phyloP scores from a whole-genome alignment of 2,113 vertebrate genomes.

The Phaetusa simplex region DNA sequence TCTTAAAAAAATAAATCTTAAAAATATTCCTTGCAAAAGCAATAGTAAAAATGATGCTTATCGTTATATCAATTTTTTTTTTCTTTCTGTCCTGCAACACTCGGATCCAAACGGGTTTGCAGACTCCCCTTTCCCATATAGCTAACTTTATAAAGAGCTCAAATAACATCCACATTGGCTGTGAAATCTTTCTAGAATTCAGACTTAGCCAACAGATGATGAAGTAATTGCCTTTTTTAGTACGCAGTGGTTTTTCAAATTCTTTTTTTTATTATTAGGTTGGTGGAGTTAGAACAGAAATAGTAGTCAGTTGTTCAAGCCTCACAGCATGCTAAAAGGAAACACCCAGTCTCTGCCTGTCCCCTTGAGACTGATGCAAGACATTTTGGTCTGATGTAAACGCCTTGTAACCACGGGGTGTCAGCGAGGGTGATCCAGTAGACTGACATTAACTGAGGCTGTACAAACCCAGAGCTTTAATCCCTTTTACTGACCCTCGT shows the following conservation, averaged over 20 bases:
- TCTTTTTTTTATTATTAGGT: background rate
- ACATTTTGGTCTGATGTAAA: background rate
- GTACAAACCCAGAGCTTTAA: background rate
- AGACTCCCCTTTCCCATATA: background rate
- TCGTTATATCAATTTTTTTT: background rate
- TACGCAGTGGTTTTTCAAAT: background rate
- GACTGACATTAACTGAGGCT: background rate
- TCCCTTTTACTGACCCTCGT: background rate
- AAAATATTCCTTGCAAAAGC: background rate
- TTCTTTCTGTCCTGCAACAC: background rate
- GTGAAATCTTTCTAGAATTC: background rate
- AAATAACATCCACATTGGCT: background rate
- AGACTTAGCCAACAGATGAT: background rate
- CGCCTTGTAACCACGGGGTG: background rate
- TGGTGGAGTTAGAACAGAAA: background rate
- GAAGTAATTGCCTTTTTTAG: conserved; percentile 1
- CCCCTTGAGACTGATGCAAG: background rate
- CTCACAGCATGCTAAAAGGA: background rate
- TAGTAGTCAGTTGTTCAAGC: background rate
- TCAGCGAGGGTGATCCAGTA: background rate
- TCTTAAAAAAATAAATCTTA: background rate
- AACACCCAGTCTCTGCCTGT: background rate
- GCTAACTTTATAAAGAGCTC: background rate
- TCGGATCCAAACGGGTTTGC: background rate
- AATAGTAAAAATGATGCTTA: background rate